phyloP scores from a whole-genome alignment of 2,113 vertebrate genomes.

The Megaceryle torquata region DNA sequence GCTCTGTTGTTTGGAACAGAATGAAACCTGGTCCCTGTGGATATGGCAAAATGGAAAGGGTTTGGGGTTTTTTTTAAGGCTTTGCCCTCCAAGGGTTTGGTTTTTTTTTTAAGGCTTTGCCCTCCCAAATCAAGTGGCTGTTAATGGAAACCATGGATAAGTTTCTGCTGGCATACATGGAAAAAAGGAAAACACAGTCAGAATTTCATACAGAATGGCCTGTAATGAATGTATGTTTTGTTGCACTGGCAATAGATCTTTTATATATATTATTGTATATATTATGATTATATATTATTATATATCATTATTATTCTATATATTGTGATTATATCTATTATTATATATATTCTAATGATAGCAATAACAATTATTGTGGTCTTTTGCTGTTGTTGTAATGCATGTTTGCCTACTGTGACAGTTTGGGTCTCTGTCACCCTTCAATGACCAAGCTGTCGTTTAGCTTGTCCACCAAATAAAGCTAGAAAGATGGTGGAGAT shows the following conservation, averaged over 20 bases:
- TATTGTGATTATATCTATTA: no score
- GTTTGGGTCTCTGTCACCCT: not conserved
- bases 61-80: not conserved
- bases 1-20: not conserved
- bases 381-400: not conserved
- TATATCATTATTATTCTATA: no score
- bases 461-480: not conserved
- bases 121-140: not conserved
- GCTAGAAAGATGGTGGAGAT: not conserved
- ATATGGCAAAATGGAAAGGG: not conserved
- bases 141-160: not conserved
- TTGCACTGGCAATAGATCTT: not conserved
- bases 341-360: not conserved
- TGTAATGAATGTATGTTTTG: accelerated
- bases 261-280: no score
- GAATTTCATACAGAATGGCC: not conserved
- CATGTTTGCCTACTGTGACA: not conserved
- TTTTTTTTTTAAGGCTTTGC: not conserved
- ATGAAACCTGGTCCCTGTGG: not conserved
- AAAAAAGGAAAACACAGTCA: not conserved
- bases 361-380: not conserved
- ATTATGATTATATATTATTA: no score
- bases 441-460: not conserved
- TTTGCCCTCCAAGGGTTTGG: not conserved
- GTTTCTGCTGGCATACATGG: not conserved